These are phyloP conservation scores for Scaptomyza graminum DNA, from an alignment of 1,140 invertebrate species.

Conservation along the genomic window DNA sequence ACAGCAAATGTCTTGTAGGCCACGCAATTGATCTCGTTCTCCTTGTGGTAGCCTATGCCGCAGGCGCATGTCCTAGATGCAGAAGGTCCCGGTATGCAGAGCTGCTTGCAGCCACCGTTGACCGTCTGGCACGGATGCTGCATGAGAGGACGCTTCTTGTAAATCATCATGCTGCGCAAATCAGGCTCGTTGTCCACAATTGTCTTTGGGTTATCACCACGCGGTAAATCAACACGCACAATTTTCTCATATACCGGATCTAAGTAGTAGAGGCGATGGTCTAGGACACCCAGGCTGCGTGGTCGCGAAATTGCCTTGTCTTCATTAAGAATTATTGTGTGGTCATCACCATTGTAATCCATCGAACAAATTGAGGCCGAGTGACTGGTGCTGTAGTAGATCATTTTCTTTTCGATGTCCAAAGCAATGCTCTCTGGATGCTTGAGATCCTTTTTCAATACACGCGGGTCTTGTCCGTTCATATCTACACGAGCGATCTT, in stretches of 20 bases:
- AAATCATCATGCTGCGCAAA: conserved; percentile 94
- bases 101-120: conserved; percentile 96
- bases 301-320: conserved; percentile 90
- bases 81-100: conserved; percentile 92
- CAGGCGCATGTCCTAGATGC: conserved; percentile 92
- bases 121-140: conserved; percentile 93
- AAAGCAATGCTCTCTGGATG: conserved; percentile 93
- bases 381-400: conserved; percentile 94
- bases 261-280: conserved; percentile 93
- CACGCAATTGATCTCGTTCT: conserved; percentile 90
- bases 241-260: conserved; percentile 96
- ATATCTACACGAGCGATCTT: conserved; percentile 97
- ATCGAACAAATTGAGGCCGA: conserved; percentile 90
- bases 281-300: conserved; percentile 92
- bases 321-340: conserved; percentile 88
- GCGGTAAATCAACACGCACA: conserved; percentile 92
- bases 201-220: conserved; percentile 90
- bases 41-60: conserved; percentile 93
- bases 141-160: conserved; percentile 91
- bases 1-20: conserved; percentile 95
- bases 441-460: conserved; percentile 88
- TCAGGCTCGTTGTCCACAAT: conserved; percentile 94
- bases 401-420: conserved; percentile 91
- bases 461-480: conserved; percentile 93
- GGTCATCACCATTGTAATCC: conserved; percentile 90